A percentile compares a stretch with the other conserved stretches of the same genome.
phyloP scores from a whole-genome alignment of 2,113 vertebrate genomes.

The Tragulus kanchil region DNA sequence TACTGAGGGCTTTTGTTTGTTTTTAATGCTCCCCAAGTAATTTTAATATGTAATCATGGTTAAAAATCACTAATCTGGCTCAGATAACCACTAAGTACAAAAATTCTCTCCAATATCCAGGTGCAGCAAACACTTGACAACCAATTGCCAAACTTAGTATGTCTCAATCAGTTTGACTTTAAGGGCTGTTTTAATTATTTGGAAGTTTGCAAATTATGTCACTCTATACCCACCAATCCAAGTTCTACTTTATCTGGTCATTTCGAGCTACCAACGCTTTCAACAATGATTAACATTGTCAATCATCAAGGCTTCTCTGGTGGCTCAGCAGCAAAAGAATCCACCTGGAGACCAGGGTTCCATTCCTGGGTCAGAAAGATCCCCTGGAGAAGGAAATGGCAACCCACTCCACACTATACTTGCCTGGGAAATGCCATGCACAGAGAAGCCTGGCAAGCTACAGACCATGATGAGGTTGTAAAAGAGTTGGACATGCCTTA shows the following conservation, averaged over 20 bases:
- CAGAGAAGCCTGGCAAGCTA: background rate
- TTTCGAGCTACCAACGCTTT: background rate
- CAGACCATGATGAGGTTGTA: background rate
- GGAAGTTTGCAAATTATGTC: slow-evolving; percentile 4
- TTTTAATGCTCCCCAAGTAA: background rate
- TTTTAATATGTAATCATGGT: background rate
- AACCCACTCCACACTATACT: background rate
- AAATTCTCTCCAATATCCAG: background rate
- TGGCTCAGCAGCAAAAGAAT: background rate
- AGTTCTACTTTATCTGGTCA: background rate
- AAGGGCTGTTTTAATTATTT: background rate
- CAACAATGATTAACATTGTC: slow-evolving; percentile 48
- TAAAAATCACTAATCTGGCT: slow-evolving; percentile 28
- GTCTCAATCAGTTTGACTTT: background rate
- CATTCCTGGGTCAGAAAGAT: background rate
- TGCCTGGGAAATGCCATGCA: background rate
- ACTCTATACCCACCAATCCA: background rate
- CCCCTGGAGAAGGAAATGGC: background rate
- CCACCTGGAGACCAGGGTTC: background rate
- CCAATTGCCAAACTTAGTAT: background rate
- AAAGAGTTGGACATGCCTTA: background rate
- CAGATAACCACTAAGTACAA: slow-evolving; percentile 7
- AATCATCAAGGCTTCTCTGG: background rate
- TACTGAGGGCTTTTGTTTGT: background rate
- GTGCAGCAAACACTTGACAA: background rate